These are phyloP conservation scores for Lydus trimaculatus DNA, from an alignment of 2,888 invertebrate species.

Conservation along the genomic window DNA sequence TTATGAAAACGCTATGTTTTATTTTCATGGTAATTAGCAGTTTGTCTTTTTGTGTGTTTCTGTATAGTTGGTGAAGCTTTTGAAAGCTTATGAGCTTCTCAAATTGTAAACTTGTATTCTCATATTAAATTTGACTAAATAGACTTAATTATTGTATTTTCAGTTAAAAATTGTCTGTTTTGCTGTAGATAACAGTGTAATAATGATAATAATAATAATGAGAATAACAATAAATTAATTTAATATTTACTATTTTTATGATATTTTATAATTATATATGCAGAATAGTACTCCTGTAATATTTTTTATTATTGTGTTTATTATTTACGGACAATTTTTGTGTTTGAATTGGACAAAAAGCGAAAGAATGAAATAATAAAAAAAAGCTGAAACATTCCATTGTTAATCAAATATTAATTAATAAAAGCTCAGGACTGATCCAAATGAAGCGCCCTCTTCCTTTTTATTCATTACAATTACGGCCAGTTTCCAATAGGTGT, in stretches of 20 bases:
- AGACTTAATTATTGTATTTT: not conserved
- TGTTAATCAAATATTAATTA: constrained; percentile 34
- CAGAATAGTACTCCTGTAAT: not conserved
- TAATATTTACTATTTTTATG: no score
- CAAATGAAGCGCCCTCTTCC: constrained; percentile 37
- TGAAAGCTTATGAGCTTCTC: not conserved
- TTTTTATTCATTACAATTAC: constrained; percentile 32
- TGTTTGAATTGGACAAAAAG: not conserved
- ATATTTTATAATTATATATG: not conserved
- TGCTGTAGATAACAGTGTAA: not conserved
- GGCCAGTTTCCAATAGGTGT: constrained; percentile 36
- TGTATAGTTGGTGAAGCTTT: not conserved
- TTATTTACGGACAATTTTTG: not conserved
- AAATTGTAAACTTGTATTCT: not conserved
- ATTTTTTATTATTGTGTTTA: not conserved
- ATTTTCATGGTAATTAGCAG: not conserved
- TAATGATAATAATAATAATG: not conserved
- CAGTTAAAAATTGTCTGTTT: not conserved
- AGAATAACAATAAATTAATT: not conserved
- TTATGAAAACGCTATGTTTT: not conserved
- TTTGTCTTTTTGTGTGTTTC: not conserved
- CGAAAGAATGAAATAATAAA: not conserved
- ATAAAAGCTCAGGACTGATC: constrained; percentile 21
- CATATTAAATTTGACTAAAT: not conserved
- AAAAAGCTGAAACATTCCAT: not conserved